Conservation (phyloP, 64 coral and sea anemone genomes). For the Hydrozoanthus tunicans region DNA sequence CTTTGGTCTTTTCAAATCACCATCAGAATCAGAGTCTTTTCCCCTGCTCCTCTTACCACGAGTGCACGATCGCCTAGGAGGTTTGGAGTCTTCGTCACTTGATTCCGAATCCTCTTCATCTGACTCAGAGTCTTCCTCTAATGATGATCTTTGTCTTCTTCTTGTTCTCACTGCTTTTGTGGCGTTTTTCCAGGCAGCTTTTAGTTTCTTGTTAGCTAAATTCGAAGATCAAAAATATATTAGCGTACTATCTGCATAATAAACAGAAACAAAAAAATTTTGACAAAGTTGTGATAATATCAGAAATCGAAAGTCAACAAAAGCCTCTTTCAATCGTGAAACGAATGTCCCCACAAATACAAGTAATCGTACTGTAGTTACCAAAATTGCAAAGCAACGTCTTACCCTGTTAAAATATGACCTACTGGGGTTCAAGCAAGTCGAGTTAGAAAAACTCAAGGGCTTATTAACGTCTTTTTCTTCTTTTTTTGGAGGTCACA, state of each 20-base stretch:
- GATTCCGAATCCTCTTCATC: neutral
- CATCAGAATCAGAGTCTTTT: too few species aligned
- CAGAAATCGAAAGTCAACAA: neutral
- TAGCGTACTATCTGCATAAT: neutral
- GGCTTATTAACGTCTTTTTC: too few species aligned
- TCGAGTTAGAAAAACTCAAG: too few species aligned
- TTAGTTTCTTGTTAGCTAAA: slow-evolving; percentile 46
- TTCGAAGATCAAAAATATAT: neutral
- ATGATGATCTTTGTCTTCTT: neutral
- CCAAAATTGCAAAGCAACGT: too few species aligned
- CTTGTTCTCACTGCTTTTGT: neutral
- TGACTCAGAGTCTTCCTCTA: slow-evolving; percentile 23
- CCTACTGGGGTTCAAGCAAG: too few species aligned
- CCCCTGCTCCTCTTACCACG: neutral
- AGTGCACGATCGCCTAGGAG: too few species aligned
- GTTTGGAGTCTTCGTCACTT: neutral
- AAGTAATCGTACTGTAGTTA: too few species aligned
- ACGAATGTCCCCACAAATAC: too few species aligned
- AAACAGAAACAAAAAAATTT: neutral
- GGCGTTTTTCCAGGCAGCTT: slow-evolving; percentile 35
- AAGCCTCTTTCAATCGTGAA: neutral
- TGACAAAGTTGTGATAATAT: neutral
- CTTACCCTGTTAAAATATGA: too few species aligned
- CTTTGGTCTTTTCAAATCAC: neutral
- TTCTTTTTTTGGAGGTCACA: too few species aligned